These are phyloP conservation scores for Thaumetopoea pityocampa DNA, from an alignment of 1,140 invertebrate species.

Conservation along the genomic window DNA sequence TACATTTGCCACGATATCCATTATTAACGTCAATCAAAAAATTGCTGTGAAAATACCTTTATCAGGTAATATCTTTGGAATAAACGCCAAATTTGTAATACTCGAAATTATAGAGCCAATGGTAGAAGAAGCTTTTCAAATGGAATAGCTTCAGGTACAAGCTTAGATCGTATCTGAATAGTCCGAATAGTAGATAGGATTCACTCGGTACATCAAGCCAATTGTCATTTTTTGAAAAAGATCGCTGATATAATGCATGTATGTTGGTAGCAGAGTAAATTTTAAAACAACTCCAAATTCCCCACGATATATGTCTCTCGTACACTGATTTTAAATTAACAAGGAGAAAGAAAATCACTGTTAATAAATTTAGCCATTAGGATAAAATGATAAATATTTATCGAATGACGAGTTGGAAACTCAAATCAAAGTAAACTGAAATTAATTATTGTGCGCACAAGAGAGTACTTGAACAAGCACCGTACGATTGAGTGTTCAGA, in stretches of 20 bases:
- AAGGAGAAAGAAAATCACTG: constrained; percentile 62
- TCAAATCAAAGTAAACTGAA: constrained; percentile 15
- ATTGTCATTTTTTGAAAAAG: constrained; percentile 75
- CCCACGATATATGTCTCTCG: constrained; percentile 7
- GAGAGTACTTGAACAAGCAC: constrained; percentile 20
- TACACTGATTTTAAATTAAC: constrained; percentile 39
- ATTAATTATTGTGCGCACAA: constrained; percentile 17
- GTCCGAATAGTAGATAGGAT: constrained; percentile 80
- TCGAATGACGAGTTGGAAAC: constrained; percentile 13
- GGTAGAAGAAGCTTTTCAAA: constrained; percentile 40
- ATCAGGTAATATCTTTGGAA: constrained; percentile 66
- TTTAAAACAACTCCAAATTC: constrained; percentile 36
- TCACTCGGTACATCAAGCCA: constrained; percentile 75
- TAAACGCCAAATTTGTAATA: constrained; percentile 68
- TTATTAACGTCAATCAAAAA: constrained; percentile 22
- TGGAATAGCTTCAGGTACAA: constrained; percentile 41
- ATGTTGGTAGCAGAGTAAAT: constrained; percentile 54
- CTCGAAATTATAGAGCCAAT: constrained; percentile 68
- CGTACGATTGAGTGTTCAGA: constrained; percentile 26
- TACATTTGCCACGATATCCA: constrained; percentile 77
- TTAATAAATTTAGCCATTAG: constrained; percentile 66
- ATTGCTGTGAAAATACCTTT: constrained; percentile 6
- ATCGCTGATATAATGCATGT: constrained; percentile 63
- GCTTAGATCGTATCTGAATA: constrained; percentile 78
- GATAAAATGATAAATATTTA: constrained; percentile 21